Evolutionary conservation across 2,113 vertebrate genomes (phyloP).

Genomic region (Egretta garzetta): DNA sequence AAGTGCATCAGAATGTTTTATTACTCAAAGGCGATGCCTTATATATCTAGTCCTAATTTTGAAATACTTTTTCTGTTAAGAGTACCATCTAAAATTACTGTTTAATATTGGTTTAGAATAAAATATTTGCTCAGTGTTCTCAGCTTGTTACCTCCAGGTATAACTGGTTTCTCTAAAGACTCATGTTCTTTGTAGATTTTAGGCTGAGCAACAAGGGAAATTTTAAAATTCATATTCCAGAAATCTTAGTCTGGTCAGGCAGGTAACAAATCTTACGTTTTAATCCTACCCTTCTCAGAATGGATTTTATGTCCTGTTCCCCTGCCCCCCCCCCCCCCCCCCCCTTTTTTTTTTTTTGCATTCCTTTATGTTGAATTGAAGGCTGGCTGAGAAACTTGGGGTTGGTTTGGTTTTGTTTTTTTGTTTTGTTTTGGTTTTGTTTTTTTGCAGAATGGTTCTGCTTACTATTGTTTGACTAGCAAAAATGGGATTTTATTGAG

Average conservation of each 20-base stretch:
- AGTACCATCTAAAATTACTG: background rate
- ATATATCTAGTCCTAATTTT: background rate
- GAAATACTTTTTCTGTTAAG: background rate
- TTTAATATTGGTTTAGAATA: background rate
- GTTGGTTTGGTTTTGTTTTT: background rate
- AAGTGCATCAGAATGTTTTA: background rate
- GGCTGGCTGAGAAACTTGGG: background rate
- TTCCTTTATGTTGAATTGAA: background rate
- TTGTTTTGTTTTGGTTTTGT: too few relatives aligned
- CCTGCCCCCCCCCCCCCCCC: accelerated
- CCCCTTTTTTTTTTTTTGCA: background rate
- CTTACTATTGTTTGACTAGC: background rate
- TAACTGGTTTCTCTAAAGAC: background rate
- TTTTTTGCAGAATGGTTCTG: background rate
- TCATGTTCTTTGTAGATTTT: background rate
- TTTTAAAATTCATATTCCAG: background rate
- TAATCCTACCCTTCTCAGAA: background rate
- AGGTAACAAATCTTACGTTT: background rate
- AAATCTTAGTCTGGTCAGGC: background rate
- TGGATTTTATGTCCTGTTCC: background rate
- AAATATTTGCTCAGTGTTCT: background rate
- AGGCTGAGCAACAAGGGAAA: background rate
- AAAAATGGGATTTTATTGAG: background rate
- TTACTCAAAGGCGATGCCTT: background rate
- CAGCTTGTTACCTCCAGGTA: background rate